These are phyloP conservation scores for Halesus radiatus DNA, from an alignment of 1,140 invertebrate genomes.

Conservation along the genomic window DNA sequence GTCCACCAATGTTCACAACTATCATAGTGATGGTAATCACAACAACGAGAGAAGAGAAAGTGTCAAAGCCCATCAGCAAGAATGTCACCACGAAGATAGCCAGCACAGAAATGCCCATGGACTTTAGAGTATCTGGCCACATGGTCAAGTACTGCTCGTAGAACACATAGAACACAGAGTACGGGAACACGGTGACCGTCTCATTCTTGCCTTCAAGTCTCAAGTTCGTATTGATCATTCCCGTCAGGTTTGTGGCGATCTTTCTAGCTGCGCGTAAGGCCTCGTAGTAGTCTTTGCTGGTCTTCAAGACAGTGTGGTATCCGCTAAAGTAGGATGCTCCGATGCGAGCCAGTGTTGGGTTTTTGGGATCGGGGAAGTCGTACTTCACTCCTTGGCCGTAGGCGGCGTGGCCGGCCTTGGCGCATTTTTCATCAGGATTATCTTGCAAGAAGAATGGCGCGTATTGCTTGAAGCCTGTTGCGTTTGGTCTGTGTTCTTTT, in stretches of 20 bases:
- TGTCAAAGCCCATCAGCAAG: slow-evolving; percentile 94
- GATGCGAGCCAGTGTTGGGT: slow-evolving; percentile 66
- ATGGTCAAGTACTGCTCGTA: slow-evolving; percentile 99
- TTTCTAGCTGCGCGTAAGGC: slow-evolving; percentile 86
- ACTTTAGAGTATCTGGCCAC: slow-evolving; percentile 91
- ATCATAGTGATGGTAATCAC: slow-evolving; percentile 95
- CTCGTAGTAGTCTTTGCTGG: slow-evolving; percentile 92
- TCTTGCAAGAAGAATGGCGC: slow-evolving; percentile 91
- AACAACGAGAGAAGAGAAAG: slow-evolving; percentile 87
- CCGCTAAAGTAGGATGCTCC: slow-evolving; percentile 92
- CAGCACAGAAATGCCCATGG: slow-evolving; percentile 87
- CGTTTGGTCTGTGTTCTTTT: slow-evolving; percentile 72
- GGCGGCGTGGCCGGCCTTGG: slow-evolving; percentile 90
- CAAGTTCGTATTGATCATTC: slow-evolving; percentile 78
- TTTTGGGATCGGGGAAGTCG: slow-evolving; percentile 59
- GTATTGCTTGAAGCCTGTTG: slow-evolving; percentile 83
- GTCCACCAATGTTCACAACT: slow-evolving; percentile 89
- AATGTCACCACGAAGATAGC: slow-evolving; percentile 97
- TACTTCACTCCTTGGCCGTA: slow-evolving; percentile 82
- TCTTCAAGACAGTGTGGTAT: slow-evolving; percentile 95
- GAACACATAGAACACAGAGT: slow-evolving; percentile 98
- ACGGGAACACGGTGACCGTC: slow-evolving; percentile 92
- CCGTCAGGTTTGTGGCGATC: slow-evolving; percentile 87
- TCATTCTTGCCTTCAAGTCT: slow-evolving; percentile 65
- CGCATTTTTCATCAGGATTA: slow-evolving; percentile 86